Conservation (phyloP, 2,888 invertebrate species). For the Tachina fera region DNA sequence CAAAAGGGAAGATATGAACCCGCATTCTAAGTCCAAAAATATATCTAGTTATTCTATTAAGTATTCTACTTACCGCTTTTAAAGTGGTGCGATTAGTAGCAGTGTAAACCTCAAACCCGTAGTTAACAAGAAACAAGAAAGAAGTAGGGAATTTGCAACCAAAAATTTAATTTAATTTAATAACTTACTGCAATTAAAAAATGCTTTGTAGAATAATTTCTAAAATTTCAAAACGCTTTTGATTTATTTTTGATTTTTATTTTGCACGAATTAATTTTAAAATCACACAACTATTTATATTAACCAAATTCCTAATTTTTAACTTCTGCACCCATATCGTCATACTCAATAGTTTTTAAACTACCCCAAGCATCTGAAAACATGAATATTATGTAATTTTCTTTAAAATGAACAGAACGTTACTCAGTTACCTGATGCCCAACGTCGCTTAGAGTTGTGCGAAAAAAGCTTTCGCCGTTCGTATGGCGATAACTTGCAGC, state of each 20-base stretch:
- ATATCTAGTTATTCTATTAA: too few relatives aligned
- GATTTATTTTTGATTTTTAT: neutral
- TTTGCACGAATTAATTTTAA: neutral
- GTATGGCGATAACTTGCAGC: conserved; percentile 87
- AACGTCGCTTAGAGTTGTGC: conserved; percentile 86
- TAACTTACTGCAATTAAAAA: too few relatives aligned
- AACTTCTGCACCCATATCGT: neutral
- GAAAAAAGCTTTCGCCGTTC: conserved; percentile 87
- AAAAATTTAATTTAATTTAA: too few relatives aligned
- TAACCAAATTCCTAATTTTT: conserved; percentile 6
- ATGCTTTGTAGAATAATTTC: too few relatives aligned
- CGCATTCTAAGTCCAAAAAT: too few relatives aligned
- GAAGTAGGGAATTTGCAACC: too few relatives aligned
- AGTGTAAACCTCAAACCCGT: too few relatives aligned
- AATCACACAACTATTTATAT: neutral
- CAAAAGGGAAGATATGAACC: too few relatives aligned
- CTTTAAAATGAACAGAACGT: conserved; percentile 83
- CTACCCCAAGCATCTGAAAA: neutral
- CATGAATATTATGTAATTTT: conserved; percentile 7
- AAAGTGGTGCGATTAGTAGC: too few relatives aligned
- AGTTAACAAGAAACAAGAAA: too few relatives aligned
- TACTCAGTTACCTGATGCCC: conserved; percentile 89
- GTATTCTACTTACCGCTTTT: too few relatives aligned
- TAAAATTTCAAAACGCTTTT: too few relatives aligned
- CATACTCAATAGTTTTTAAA: neutral